Evolutionary conservation across 2,113 vertebrate genomes (phyloP).

Genomic region (Pachycephala philippinensis): DNA sequence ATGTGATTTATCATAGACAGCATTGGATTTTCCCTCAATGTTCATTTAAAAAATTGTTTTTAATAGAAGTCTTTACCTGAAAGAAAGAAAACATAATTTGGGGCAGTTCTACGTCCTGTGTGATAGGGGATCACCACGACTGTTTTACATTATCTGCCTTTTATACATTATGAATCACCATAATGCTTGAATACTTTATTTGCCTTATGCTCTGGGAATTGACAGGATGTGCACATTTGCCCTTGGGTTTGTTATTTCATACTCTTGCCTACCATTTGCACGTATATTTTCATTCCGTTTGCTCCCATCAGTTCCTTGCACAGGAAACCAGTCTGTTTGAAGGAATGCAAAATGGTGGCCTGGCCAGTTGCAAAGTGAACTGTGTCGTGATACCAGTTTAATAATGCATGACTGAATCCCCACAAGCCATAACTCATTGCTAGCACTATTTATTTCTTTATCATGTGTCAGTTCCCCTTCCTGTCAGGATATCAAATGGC

Average conservation of each 20-base stretch:
- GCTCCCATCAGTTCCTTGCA: background rate
- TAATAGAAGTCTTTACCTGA: background rate
- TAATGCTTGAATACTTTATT: background rate
- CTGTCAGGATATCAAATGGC: slow-evolving; percentile 51
- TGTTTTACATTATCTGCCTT: background rate
- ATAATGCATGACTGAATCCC: slow-evolving; percentile 10
- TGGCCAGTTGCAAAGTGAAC: background rate
- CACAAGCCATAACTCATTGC: background rate
- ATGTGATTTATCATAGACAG: background rate
- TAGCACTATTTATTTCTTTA: background rate
- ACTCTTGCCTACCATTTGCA: background rate
- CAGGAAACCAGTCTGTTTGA: background rate
- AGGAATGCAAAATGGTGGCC: slow-evolving; percentile 23
- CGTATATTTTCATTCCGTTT: background rate
- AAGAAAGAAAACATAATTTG: background rate
- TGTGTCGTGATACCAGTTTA: background rate
- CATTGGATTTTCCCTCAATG: background rate
- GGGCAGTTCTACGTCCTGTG: background rate
- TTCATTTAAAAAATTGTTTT: background rate
- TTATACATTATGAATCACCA: background rate
- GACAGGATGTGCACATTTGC: background rate
- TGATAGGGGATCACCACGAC: background rate
- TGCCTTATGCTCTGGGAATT: background rate
- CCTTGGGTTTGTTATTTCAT: slow-evolving; percentile 37
- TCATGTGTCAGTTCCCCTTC: slow-evolving; percentile 37